phyloP scores from a whole-genome alignment of 2,888 invertebrate species.

The Ochropleura plecta region DNA sequence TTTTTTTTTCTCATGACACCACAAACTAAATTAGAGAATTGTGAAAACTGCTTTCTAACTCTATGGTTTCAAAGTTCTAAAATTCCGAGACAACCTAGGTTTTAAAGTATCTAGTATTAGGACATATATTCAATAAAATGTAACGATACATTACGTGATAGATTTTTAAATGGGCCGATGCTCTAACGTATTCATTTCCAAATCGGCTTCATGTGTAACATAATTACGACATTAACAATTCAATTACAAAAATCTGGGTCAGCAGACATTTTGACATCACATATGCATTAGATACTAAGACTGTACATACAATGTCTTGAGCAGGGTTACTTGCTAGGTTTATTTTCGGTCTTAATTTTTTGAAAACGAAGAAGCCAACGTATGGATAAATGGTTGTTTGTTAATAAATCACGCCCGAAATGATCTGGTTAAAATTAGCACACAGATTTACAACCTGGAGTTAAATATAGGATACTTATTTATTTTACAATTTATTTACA shows the following conservation, averaged over 20 bases:
- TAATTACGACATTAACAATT: slow-evolving; percentile 75
- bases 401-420: no score
- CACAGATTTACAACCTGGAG: no score
- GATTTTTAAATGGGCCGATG: slow-evolving; percentile 45
- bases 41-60: background rate
- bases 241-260: slow-evolving; percentile 62
- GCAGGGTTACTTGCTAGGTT: slow-evolving; percentile 3
- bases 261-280: slow-evolving; percentile 45
- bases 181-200: slow-evolving; percentile 60
- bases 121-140: background rate
- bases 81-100: background rate
- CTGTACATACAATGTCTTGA: slow-evolving; percentile 10
- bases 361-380: no score
- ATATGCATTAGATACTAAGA: slow-evolving; percentile 38
- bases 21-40: background rate
- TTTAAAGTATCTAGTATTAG: background rate
- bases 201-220: slow-evolving; percentile 69
- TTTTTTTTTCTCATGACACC: background rate
- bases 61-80: background rate
- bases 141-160: slow-evolving; percentile 31
- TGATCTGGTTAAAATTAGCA: no score
- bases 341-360: background rate
- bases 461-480: no score
- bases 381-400: no score
- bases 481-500: no score